Percentiles rank a stretch among this genome's conserved stretches.
Conservation (phyloP, 37 sponge, comb jelly and placozoan genomes). For the Chondrosia reniformis region DNA sequence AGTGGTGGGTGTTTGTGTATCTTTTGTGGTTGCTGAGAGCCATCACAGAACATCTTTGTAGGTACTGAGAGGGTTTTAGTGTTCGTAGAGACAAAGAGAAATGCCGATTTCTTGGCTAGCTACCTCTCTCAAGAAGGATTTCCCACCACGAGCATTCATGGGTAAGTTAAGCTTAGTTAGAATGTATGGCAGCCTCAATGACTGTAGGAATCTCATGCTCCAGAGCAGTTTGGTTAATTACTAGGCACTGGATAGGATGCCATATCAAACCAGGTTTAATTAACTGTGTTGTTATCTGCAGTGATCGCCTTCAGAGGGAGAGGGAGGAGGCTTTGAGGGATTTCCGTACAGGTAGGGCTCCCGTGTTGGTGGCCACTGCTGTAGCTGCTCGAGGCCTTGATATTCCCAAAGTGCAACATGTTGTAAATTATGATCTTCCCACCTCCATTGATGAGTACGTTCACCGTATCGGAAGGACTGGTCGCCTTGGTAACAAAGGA, state of each 20-base stretch:
- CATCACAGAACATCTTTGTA: neutral
- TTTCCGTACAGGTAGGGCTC: slow-evolving; percentile 74
- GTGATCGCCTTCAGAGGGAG: slow-evolving; percentile 89
- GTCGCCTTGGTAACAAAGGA: slow-evolving; percentile 89
- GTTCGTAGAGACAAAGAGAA: slow-evolving; percentile 94
- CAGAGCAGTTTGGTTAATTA: neutral
- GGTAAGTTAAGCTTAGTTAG: slow-evolving; percentile 45
- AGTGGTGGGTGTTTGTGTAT: slow-evolving; percentile 40
- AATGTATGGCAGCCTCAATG: too few species aligned
- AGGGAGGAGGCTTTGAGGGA: slow-evolving; percentile 90
- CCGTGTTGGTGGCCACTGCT: slow-evolving; percentile 90
- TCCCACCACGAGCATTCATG: slow-evolving; percentile 94
- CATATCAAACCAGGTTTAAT: neutral
- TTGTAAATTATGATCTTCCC: slow-evolving; percentile 94
- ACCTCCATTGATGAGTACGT: slow-evolving; percentile 88
- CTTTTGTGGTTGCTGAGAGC: neutral
- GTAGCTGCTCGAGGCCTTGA: slow-evolving; percentile 96
- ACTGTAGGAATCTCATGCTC: neutral
- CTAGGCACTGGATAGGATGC: neutral
- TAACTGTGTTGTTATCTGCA: slow-evolving; percentile 8
- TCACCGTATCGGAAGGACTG: slow-evolving; percentile 94
- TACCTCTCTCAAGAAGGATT: slow-evolving; percentile 83
- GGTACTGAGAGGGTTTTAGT: slow-evolving; percentile 72
- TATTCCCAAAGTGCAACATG: slow-evolving; percentile 91
- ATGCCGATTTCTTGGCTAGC: slow-evolving; percentile 88